Conservation (phyloP, 2,797 vertebrate genomes). For the Parotocinclus haroldoi region DNA sequence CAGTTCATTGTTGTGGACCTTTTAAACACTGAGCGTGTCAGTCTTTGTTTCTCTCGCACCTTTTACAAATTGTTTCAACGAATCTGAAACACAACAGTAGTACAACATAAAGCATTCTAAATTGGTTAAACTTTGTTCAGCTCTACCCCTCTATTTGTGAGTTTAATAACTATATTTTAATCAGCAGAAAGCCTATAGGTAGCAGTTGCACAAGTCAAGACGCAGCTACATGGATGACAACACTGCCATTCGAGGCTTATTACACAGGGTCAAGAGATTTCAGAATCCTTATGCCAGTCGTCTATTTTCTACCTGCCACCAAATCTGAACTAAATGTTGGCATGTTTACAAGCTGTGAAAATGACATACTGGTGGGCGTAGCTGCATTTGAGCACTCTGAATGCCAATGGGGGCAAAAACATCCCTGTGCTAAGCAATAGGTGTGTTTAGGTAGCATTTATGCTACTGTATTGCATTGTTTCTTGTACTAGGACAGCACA, state of each 20-base stretch:
- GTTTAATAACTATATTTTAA: too few relatives aligned
- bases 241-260: slow-evolving; percentile 22
- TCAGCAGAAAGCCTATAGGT: slow-evolving; percentile 5
- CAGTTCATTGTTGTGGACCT: slow-evolving; percentile 51
- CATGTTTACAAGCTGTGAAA: slow-evolving; percentile 3
- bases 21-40: slow-evolving; percentile 32
- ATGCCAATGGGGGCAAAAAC: background rate
- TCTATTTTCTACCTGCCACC: slow-evolving; percentile 11
- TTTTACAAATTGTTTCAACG: slow-evolving; percentile 17
- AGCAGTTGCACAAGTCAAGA: slow-evolving; percentile 15
- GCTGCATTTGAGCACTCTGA: background rate
- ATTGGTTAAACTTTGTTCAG: background rate
- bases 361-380: background rate
- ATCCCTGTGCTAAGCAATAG: background rate
- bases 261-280: slow-evolving; percentile 1
- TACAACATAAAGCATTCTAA: background rate
- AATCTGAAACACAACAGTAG: too few relatives aligned
- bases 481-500: slow-evolving; percentile 8
- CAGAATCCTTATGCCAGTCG: background rate
- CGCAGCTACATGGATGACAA: slow-evolving; percentile 15
- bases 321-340: slow-evolving; percentile 10
- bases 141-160: too few relatives aligned
- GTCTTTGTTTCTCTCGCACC: slow-evolving; percentile 29
- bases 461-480: background rate
- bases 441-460: background rate